phyloP scores from a whole-genome alignment of 2,113 vertebrate genomes.

The Dunckerocampus dactyliophorus region DNA sequence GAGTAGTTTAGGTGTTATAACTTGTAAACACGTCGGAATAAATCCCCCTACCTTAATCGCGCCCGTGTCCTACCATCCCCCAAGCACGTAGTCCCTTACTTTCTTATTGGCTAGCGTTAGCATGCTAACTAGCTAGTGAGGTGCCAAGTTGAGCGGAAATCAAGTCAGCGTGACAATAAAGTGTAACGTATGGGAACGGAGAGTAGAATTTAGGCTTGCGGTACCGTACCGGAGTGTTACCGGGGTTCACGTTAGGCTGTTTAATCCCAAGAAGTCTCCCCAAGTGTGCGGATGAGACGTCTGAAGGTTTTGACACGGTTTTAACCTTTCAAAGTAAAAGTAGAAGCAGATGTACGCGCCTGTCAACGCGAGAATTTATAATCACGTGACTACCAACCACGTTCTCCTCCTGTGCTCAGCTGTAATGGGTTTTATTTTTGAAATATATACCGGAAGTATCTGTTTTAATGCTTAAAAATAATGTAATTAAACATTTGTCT shows the following conservation, averaged over 20 bases:
- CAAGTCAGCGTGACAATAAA: too few relatives aligned
- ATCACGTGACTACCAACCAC: not conserved
- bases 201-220: too few relatives aligned
- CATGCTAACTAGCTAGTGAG: conserved; percentile 50
- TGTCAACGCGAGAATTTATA: conserved; percentile 4
- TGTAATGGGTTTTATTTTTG: not conserved
- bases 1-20: not conserved
- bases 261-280: not conserved
- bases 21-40: conserved; percentile 11
- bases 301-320: not conserved
- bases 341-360: not conserved
- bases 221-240: not conserved
- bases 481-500: too few relatives aligned
- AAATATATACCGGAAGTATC: not conserved
- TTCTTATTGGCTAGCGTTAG: conserved; percentile 38
- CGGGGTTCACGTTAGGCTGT: not conserved
- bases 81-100: conserved; percentile 21
- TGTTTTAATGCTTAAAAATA: too few relatives aligned
- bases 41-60: not conserved
- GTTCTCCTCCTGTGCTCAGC: too few relatives aligned
- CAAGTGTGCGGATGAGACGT: not conserved
- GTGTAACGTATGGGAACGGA: too few relatives aligned
- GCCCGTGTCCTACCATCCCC: conserved; percentile 28
- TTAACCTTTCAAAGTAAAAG: conserved; percentile 40
- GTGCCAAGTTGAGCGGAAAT: not conserved